Evolutionary conservation across 2,797 vertebrate genomes (phyloP).

Genomic region (Lagocephalus sceleratus): DNA sequence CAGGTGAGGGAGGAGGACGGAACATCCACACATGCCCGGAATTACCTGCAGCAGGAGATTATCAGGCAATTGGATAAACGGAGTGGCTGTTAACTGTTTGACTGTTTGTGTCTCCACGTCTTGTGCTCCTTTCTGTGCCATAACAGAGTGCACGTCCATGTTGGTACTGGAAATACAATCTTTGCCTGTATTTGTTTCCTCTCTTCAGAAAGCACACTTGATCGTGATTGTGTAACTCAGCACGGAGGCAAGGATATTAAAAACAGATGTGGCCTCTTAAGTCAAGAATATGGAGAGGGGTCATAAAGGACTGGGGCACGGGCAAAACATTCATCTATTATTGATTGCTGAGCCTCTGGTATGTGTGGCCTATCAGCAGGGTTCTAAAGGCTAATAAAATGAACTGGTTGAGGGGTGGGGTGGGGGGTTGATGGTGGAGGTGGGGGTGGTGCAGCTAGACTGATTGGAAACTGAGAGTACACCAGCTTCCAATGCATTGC

Average conservation of each 20-base stretch:
- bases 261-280: slow-evolving; percentile 82
- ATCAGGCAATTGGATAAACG: too few species aligned
- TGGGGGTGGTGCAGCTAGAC: background rate
- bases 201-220: slow-evolving; percentile 62
- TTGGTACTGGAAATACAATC: slow-evolving; percentile 33
- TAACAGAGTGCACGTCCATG: slow-evolving; percentile 56
- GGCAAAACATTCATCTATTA: slow-evolving; percentile 69
- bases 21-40: too few species aligned
- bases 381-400: slow-evolving; percentile 56
- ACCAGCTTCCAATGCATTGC: background rate
- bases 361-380: slow-evolving; percentile 73
- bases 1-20: too few species aligned
- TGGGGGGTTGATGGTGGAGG: background rate
- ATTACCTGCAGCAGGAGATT: too few species aligned
- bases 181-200: slow-evolving; percentile 37
- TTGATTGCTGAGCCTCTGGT: slow-evolving; percentile 78
- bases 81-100: too few species aligned
- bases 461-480: slow-evolving; percentile 16
- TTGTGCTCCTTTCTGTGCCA: slow-evolving; percentile 48
- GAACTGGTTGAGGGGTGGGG: slow-evolving; percentile 20
- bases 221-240: slow-evolving; percentile 74
- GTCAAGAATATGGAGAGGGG: slow-evolving; percentile 35
- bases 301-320: slow-evolving; percentile 2
- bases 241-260: slow-evolving; percentile 74
- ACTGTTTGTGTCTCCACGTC: too few species aligned